Base-by-base conservation (phyloP, 2,113 vertebrate species). In the Tylochromis polylepis region DNA sequence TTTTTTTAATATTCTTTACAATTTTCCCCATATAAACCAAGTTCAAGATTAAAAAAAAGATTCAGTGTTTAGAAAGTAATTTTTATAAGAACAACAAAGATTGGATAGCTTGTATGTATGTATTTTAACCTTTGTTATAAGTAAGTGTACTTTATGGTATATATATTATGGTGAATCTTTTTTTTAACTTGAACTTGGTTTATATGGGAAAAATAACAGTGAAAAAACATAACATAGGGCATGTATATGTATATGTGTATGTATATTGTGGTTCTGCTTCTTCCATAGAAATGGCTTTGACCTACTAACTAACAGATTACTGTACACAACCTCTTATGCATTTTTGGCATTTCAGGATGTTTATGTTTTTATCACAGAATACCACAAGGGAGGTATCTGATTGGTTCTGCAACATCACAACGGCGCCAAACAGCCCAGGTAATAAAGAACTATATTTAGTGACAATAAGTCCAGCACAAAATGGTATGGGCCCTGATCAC, bases 401-500 rank as follows among this genome's bases (percentile, higher is more conserved):
- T 56, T 79, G 16, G 18, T 20, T 38, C 22, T 38, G 81, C n/a
- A 67, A 49, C n/a, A 9, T 29, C 15, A 49, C 5, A 2, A n/a
- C 14, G 15, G 56, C 14, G 38, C 0, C 3, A 49, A 0, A 75
- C 22, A 81, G 38, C 34, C 5, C 41, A 0, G 41, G 36, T 24
- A 5, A 57, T 5, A 24, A 10, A 0, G 34, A 67, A 11, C 5
- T 56, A n/a, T 27, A 51, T 60, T 49, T 18, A 58, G 6, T 29
- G 36, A 34, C 7, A 38, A 51, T 24, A 34, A 10, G 46, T 49
- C 22, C 38, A 4, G 10, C 22, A 62, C 38, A 78, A 65, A 55
- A 16, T 29, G 46, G n/a, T 46, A 27, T 3, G 1, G 16, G 1
- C 38, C 11, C 41, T 2, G 41, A 3, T 29, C 41, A 51, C 38